Base-by-base conservation (phyloP, 2,797 vertebrate species). In the Melopsittacus undulatus region DNA sequence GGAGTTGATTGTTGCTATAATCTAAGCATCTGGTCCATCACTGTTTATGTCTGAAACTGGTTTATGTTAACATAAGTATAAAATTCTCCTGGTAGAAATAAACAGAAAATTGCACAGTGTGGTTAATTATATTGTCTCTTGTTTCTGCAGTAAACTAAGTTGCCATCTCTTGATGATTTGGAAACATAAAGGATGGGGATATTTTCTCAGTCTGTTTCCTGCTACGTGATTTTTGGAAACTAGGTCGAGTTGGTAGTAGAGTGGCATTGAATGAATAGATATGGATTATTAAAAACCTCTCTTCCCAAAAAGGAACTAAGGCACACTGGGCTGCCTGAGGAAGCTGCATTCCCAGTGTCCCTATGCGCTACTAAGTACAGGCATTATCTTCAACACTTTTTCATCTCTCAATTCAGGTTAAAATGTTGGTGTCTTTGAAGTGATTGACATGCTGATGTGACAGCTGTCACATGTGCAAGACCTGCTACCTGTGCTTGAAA, bases 171-270 rank as follows among this genome's bases (percentile, higher is more conserved):
- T 69, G 49, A 32, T 63, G 42, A 27, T 83, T 57, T 68, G 51
- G 7, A 34, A 67, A 32, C 23, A 15, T 10, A 36, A n/a, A 61
- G 80, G 24, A 16, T 10, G 40, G 34, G 43, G 32, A 29, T 49
- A 27, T 86, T 52, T 46, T 76, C 84, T 80, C 23, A 13, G 21
- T 24, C 27, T 54, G 32, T 27, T 78, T 81, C 26, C 11, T 42
- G 7, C 36, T 72, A 48, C 0, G 0, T 13, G 1, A 16, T 10
- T 29, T 51, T 78, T 38, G 30, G 36, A 69, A 89, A 22, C 15
- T 24, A 45, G 77, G 45, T 13, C 0, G 0, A 59, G 13, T 22
- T 30, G 30, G 43, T 52, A 68, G 52, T 42, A 87, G 89, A 17
- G 36, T 36, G 45, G 14, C 11, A 36, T 9, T 45, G 42, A 69